phyloP scores from a whole-genome alignment of 2,113 vertebrate genomes.

The Hystrix cristata region DNA sequence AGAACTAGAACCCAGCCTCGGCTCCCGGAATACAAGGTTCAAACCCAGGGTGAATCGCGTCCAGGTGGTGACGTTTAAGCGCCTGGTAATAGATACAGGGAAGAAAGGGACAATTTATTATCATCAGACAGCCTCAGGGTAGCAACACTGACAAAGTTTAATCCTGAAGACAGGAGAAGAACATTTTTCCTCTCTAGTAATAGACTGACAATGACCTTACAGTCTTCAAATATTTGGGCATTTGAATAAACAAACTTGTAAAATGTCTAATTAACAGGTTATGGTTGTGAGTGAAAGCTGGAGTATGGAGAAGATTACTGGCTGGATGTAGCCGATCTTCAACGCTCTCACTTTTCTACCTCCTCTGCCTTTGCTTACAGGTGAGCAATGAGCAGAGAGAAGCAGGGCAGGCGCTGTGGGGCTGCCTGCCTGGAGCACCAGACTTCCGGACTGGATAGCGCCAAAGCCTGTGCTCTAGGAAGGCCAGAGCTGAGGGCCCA shows the following conservation, averaged over 20 bases:
- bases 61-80: fast-evolving
- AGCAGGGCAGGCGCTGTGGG: not conserved
- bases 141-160: not conserved
- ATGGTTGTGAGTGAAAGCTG: not conserved
- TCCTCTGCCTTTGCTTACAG: not conserved
- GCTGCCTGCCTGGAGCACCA: not conserved
- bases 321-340: not conserved
- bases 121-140: not conserved
- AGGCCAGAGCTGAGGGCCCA: not conserved
- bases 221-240: not conserved
- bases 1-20: not conserved
- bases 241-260: not conserved
- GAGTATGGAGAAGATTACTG: not conserved
- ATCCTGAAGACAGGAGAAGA: constrained; percentile 9
- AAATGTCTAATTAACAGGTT: not conserved
- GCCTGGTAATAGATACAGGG: not conserved
- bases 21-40: not conserved
- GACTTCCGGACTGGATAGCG: too few species aligned
- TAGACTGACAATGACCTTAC: not conserved
- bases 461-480: not conserved
- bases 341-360: not conserved
- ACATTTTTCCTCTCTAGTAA: not conserved
- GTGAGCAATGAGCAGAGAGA: not conserved
- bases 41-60: fast-evolving
- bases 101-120: not conserved